Evolutionary conservation across 2,797 vertebrate species (phyloP), one percentile per base, ranked within the genome.

Genomic region (Coregonus sp.): DNA sequence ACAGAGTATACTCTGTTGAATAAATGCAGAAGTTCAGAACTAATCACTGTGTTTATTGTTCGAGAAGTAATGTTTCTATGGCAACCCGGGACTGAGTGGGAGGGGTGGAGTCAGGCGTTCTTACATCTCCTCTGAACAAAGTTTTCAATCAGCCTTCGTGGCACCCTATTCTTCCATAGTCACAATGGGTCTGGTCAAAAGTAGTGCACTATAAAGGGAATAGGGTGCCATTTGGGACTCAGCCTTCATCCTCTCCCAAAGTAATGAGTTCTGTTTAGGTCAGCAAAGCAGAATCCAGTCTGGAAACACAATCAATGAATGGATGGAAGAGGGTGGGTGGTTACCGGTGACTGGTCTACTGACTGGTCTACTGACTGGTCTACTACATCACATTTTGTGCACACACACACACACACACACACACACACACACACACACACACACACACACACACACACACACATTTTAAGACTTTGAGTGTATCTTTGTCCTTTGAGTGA

Each of bases 21-120:
- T n/a, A 66, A 33, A 65, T 29, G 63, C 25, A 25, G 61, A 65
- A 56, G 50, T 54, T 75, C 12, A 71, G 74, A 70, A 12, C 7
- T 11, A 9, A 16, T 35, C 65, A 16, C 5, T 40, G 4, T 4
- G 25, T 76, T 5, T 25, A 51, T 56, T 47, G 47, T 72, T 78
- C 1, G 18, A 3, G 61, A 33, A 67, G n/a, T 12, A 20, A 1
- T 40, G 83, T 89, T 81, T 77, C 79, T 75, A 74, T 85, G 77
- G 82, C 70, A 70, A 85, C 59, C 56, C 47, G 0, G 25, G 37
- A 68, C 35, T 31, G 65, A 72, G 11, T 51, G 31, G 72, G 68
- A 73, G 72, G 81, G 76, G 77, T 35, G 75, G 72, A 83, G 70
- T 82, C 85, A 74, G 25, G 16, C 31, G 65, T 25, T 69, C 74